A percentile compares a stretch with the other conserved stretches of the same genome.
Evolutionary conservation across 2,113 vertebrate genomes (phyloP).

Genomic region (Pachycephala philippinensis): DNA sequence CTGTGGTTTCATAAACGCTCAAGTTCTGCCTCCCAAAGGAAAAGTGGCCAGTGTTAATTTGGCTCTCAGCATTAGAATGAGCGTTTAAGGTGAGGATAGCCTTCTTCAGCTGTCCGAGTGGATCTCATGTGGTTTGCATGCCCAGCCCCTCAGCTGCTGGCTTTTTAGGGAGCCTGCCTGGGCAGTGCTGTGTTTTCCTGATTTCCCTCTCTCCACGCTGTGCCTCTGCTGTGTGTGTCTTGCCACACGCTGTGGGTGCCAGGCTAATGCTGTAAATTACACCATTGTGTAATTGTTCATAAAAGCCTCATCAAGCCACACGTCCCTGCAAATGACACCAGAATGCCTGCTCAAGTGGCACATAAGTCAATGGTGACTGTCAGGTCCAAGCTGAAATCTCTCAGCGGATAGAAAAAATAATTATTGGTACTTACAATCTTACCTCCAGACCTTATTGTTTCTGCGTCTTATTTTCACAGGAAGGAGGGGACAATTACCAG

Average conservation of each 20-base stretch:
- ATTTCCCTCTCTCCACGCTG: background rate
- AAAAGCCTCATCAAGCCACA: constrained; percentile 3
- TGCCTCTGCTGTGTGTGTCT: background rate
- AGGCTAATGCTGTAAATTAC: constrained; percentile 5
- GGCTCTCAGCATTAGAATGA: background rate
- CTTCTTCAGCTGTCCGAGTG: background rate
- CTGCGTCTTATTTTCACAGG: background rate
- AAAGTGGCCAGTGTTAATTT: background rate
- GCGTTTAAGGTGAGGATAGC: background rate
- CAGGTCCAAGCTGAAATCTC: background rate
- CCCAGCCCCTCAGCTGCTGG: background rate
- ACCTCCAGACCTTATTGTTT: background rate
- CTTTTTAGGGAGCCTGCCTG: background rate
- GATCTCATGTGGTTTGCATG: background rate
- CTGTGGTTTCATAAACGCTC: background rate
- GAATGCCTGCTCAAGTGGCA: background rate
- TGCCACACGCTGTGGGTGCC: background rate
- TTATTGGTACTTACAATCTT: background rate
- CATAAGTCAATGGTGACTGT: background rate
- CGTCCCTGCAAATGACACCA: background rate
- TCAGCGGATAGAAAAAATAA: background rate
- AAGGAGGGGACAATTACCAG: background rate
- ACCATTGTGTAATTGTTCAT: background rate
- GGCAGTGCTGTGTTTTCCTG: background rate
- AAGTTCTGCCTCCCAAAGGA: background rate